Base-by-base conservation (phyloP, 1,140 invertebrate genomes). In the Cydia amplana region DNA sequence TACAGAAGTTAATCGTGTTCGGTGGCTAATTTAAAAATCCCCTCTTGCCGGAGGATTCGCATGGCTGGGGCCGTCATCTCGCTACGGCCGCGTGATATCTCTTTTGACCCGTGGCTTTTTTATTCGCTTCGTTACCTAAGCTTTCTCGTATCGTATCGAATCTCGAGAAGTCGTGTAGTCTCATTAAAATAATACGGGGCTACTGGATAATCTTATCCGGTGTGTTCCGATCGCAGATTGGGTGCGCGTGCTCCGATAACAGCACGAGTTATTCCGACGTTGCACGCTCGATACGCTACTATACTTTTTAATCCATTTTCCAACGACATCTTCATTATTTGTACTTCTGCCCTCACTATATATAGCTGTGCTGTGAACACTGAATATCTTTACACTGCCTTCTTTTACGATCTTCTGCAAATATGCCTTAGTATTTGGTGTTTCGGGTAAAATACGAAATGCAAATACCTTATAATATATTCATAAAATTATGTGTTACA, bases 181-280 rank as follows among this genome's bases (percentile, higher is more conserved):
- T 93, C 91, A 93, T 93, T 93, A 93, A 93, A 93, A 91, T 91
- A 93, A 93, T 91, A 91, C 91, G 87, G 85, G 83, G 90, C 91
- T 91, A 93, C 90, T 80, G 91, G 90, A 93, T 93, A 91, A 93
- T 93, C 89, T 93, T 93, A 93, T 93, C 91, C 91, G 79, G 86
- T 89, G 85, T 89, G 88, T 91, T 91, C 87, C 87, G 89, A 92
- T 92, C 91, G 89, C 84, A 89, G 91, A 92, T 91, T 89, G 89
- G 90, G 85, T 90, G 91, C 90, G 91, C 91, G 88, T 93, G 91
- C 89, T 84, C 79, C 87, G 91, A 92, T 92, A 92, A 90, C 88
- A 84, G 82, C 83, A 81, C 86, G 85, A 91, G 90, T 89, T 92
- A 91, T 92, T 91, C 87, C 82, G 84, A 76, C 84, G 81, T 81